A percentile compares a stretch with the other conserved stretches of the same genome.
Evolutionary conservation across 1,140 invertebrate species (phyloP).

Genomic region (Drosophila seguyi): DNA sequence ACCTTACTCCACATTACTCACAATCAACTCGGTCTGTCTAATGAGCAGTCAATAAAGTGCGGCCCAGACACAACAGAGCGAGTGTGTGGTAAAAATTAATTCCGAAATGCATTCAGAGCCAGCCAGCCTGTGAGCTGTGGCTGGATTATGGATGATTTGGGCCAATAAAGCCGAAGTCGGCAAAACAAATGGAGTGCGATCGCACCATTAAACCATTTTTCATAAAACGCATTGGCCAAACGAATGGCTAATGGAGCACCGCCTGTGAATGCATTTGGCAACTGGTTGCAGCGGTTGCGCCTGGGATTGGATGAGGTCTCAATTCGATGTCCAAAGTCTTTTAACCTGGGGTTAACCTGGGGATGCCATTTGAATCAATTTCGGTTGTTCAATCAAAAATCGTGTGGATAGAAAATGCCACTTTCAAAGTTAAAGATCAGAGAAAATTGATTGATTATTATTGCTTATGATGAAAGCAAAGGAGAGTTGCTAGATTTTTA

Average conservation of each 20-base stretch:
- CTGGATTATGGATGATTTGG: constrained; percentile 69
- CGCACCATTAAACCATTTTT: constrained; percentile 68
- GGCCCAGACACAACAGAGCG: constrained; percentile 52
- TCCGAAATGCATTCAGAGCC: constrained; percentile 53
- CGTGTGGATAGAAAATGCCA: constrained; percentile 23
- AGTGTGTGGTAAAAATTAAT: constrained; percentile 62
- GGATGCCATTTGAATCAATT: constrained; percentile 36
- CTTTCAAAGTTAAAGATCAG: too few relatives aligned
- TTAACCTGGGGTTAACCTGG: neutral
- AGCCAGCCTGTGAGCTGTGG: constrained; percentile 6
- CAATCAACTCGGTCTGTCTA: constrained; percentile 61
- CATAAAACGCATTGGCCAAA: constrained; percentile 61
- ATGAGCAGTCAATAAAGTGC: constrained; percentile 66
- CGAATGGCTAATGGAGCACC: constrained; percentile 27
- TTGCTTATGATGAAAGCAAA: too few relatives aligned
- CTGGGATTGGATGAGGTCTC: constrained; percentile 28
- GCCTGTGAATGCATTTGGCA: constrained; percentile 52
- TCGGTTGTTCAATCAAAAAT: constrained; percentile 15
- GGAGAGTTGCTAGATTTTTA: too few relatives aligned
- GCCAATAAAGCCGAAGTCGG: constrained; percentile 59
- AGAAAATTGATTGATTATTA: too few relatives aligned
- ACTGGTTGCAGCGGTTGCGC: constrained; percentile 37
- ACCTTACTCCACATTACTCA: constrained; percentile 49
- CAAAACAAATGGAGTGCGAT: constrained; percentile 43
- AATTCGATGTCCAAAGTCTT: constrained; percentile 1